Percentiles rank a stretch among this genome's conserved stretches.
These are phyloP conservation scores for Vulpes vulpes DNA, from an alignment of 2,113 vertebrate genomes.

Conservation along the genomic window DNA sequence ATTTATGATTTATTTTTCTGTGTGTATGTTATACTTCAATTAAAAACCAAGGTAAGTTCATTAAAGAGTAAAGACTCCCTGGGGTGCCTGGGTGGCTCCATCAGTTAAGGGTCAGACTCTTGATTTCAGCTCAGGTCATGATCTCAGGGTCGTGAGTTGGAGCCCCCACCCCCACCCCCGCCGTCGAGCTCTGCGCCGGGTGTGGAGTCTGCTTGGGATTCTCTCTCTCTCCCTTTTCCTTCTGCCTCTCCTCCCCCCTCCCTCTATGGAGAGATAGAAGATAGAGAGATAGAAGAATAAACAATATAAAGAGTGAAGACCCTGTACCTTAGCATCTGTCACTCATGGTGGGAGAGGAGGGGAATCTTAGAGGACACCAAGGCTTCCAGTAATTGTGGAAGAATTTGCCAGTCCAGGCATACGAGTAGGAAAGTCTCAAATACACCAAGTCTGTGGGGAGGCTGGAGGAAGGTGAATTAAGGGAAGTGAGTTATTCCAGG, in stretches of 20 bases:
- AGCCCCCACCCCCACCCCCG: fast-evolving
- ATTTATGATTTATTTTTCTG: not conserved
- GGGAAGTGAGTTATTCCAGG: not conserved
- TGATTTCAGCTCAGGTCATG: not conserved
- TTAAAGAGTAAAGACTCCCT: not conserved
- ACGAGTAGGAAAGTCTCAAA: not conserved
- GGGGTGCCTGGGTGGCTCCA: not conserved
- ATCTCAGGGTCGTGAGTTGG: not conserved
- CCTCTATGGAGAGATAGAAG: not conserved
- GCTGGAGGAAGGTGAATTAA: not conserved
- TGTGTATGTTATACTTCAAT: not conserved
- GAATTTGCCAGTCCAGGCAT: not conserved
- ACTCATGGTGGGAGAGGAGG: no score
- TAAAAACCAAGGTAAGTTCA: not conserved
- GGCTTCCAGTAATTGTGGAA: not conserved
- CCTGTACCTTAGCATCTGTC: fast-evolving
- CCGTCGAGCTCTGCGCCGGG: not conserved
- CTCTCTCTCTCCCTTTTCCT: not conserved
- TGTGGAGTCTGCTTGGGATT: not conserved
- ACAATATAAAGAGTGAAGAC: not conserved
- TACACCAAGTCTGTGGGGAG: not conserved
- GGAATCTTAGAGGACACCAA: no score
- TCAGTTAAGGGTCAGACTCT: not conserved
- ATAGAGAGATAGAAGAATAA: not conserved
- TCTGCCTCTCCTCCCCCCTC: not conserved